These are phyloP conservation scores for Bubo scandiacus DNA, from an alignment of 2,113 vertebrate genomes.

Conservation along the genomic window DNA sequence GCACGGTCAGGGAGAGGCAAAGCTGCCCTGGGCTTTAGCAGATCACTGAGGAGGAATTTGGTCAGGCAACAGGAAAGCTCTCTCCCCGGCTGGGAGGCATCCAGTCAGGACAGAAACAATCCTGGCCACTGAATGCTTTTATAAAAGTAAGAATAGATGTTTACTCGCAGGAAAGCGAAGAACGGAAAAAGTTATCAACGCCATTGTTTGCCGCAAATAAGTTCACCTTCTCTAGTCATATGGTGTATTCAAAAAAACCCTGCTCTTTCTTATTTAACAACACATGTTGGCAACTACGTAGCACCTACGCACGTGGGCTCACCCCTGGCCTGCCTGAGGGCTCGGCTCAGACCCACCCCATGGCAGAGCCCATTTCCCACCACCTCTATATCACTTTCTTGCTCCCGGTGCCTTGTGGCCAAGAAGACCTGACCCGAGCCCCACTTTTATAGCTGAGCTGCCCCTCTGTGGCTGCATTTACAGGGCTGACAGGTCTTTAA, in stretches of 20 bases:
- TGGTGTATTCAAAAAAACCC: fast-evolving
- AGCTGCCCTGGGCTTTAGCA: neutral
- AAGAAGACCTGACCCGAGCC: neutral
- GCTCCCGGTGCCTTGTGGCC: neutral
- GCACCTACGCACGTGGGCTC: neutral
- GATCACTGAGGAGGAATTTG: neutral
- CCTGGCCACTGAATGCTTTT: neutral
- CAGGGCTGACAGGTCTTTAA: neutral
- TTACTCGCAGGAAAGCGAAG: slow-evolving; percentile 28
- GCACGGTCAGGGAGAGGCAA: neutral
- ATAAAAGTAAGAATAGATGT: slow-evolving; percentile 48
- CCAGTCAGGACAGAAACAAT: slow-evolving; percentile 50
- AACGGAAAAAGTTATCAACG: slow-evolving; percentile 49
- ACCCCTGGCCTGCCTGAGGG: fast-evolving
- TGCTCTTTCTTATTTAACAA: slow-evolving; percentile 2
- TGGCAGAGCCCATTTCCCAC: neutral
- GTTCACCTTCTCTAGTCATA: neutral
- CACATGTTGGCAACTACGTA: neutral
- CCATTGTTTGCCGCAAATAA: slow-evolving; percentile 55
- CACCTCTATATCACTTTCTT: fast-evolving
- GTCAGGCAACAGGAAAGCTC: slow-evolving; percentile 46
- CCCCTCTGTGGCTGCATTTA: neutral
- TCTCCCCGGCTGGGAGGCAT: slow-evolving; percentile 33
- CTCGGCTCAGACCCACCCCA: fast-evolving
- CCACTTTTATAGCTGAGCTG: neutral